Conservation (phyloP, 2,888 invertebrate species). For the Drosophila mayaguana region DNA sequence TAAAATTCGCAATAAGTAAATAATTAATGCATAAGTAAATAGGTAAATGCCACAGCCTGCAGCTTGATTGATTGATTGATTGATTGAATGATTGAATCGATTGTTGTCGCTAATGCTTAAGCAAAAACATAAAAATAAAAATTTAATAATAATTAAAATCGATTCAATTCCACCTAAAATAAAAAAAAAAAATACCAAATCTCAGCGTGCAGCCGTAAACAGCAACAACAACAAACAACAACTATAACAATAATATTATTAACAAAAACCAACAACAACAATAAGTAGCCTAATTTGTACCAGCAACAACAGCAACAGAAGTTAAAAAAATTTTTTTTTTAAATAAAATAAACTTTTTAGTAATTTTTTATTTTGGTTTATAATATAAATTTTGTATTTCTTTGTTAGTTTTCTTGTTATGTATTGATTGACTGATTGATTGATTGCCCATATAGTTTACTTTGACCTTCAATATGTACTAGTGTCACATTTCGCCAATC, state of each 20-base stretch:
- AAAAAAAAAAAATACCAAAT: conserved; percentile 11
- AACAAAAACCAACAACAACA: conserved; percentile 26
- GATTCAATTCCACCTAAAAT: conserved; percentile 46
- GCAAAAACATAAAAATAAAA: conserved; percentile 5
- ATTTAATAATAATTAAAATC: conserved; percentile 18
- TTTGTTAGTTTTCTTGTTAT: conserved; percentile 34
- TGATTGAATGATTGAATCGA: conserved; percentile 66
- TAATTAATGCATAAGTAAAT: conserved; percentile 69
- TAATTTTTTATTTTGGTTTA: conserved; percentile 12
- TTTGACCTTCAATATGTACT: conserved; percentile 37
- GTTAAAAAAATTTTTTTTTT: conserved; percentile 1
- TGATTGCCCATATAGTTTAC: conserved; percentile 27
- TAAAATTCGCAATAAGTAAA: conserved; percentile 70
- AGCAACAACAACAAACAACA: conserved; percentile 46
- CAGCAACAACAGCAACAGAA: conserved; percentile 30
- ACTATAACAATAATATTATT: conserved; percentile 43
- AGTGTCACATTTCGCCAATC: conserved; percentile 44
- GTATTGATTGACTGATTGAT: conserved; percentile 51
- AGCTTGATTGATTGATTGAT: conserved; percentile 72
- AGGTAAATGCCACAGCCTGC: conserved; percentile 66
- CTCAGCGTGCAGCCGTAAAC: conserved; percentile 40
- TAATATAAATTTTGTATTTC: conserved; percentile 21
- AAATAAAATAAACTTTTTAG: conserved; percentile 8
- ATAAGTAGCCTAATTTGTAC: conserved; percentile 66
- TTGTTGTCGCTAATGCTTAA: conserved; percentile 56